These are phyloP conservation scores for Brachionus koreanus DNA, from an alignment of 1,140 invertebrate species.

Conservation along the genomic window DNA sequence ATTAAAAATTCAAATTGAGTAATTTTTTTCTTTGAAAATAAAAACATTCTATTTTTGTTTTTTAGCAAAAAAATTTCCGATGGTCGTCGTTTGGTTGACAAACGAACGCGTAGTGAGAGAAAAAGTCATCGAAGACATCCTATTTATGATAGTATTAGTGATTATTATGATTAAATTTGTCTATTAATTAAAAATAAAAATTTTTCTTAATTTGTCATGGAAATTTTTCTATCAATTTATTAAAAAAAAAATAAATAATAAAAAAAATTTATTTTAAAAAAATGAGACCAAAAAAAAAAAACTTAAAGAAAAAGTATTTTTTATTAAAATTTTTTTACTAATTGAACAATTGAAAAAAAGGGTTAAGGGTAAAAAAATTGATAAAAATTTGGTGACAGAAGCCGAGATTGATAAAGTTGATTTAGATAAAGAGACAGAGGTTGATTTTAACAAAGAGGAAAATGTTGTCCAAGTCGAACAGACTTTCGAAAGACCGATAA, in stretches of 20 bases:
- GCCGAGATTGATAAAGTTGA: not conserved
- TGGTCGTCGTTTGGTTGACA: constrained; percentile 26
- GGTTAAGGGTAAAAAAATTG: not conserved
- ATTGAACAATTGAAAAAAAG: not conserved
- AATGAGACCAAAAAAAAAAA: not conserved
- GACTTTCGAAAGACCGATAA: not conserved
- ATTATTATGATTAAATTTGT: constrained; percentile 35
- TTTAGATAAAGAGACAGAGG: not conserved
- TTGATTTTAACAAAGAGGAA: not conserved
- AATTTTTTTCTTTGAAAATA: not conserved
- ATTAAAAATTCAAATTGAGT: constrained; percentile 43
- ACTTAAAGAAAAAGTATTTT: not conserved
- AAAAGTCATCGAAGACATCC: constrained; percentile 17
- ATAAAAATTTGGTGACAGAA: not conserved
- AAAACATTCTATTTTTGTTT: not conserved
- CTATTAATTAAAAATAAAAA: not conserved
- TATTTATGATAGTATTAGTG: constrained; percentile 20
- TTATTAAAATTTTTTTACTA: not conserved
- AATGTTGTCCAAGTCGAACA: not conserved
- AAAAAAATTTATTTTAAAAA: not conserved
- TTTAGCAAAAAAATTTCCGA: constrained; percentile 42
- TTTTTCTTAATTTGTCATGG: not conserved
- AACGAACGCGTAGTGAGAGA: constrained; percentile 1
- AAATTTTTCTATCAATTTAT: not conserved
- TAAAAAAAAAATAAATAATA: not conserved